A percentile compares a stretch with the other conserved stretches of the same genome.
Evolutionary conservation across 2,888 invertebrate species (phyloP).

Genomic region (Leucophora obtusa): DNA sequence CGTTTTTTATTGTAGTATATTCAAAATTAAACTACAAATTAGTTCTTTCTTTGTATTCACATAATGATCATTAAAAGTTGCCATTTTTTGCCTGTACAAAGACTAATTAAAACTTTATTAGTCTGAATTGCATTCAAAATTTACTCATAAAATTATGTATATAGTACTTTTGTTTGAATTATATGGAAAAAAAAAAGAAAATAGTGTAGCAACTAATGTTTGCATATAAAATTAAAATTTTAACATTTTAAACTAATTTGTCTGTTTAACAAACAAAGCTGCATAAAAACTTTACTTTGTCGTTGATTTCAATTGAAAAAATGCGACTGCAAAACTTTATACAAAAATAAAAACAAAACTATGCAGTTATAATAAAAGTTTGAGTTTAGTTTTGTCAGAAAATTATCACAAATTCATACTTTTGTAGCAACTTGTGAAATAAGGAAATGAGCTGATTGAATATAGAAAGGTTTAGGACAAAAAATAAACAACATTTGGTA

Average conservation of each 20-base stretch:
- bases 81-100: not conserved
- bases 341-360: not conserved
- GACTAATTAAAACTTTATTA: conserved; percentile 3
- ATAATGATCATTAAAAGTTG: not conserved
- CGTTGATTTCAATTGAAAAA: not conserved
- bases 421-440: not conserved
- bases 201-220: not conserved
- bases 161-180: not conserved
- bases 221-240: not conserved
- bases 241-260: conserved; percentile 1
- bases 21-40: no score
- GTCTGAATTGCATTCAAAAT: not conserved
- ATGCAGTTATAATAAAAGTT: not conserved
- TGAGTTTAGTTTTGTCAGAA: not conserved
- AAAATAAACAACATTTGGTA: no score
- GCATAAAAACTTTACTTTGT: not conserved
- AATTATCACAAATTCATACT: not conserved
- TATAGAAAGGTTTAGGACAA: no score
- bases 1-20: no score
- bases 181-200: not conserved
- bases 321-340: not conserved
- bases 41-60: not conserved
- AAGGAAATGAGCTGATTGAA: not conserved
- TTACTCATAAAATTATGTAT: not conserved
- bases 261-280: not conserved